These are phyloP conservation scores for Sebastolobus alascanus DNA, from an alignment of 2,797 vertebrate species.

Conservation along the genomic window DNA sequence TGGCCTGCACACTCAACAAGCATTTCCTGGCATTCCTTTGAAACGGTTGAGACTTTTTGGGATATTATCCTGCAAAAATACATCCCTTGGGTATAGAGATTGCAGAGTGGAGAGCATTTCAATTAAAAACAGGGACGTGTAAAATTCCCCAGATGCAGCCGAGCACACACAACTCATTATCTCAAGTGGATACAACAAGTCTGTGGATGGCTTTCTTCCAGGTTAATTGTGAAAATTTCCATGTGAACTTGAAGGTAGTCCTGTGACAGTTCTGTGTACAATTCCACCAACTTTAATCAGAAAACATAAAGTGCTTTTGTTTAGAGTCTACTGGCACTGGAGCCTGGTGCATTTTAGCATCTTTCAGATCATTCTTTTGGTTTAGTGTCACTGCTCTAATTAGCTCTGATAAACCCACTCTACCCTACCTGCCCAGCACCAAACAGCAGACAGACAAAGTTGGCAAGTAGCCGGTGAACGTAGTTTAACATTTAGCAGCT, in stretches of 20 bases:
- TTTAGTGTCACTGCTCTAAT: background rate
- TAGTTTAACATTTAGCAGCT: background rate
- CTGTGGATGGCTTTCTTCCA: conserved; percentile 34
- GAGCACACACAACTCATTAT: conserved; percentile 55
- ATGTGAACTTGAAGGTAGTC: conserved; percentile 17
- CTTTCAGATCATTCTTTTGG: background rate
- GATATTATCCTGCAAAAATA: conserved; percentile 42
- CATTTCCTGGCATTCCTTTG: conserved; percentile 41
- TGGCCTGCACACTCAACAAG: conserved; percentile 21
- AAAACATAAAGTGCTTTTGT: background rate
- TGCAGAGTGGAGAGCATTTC: conserved; percentile 55
- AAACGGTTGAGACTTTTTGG: conserved; percentile 36
- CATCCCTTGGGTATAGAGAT: conserved; percentile 33
- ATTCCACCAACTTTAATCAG: conserved; percentile 20
- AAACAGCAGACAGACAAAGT: background rate
- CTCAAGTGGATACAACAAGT: conserved; percentile 50
- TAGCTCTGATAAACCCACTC: background rate
- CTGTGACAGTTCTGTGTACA: conserved; percentile 14
- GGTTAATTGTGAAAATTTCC: conserved; percentile 41
- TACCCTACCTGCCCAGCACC: background rate
- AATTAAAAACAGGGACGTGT: conserved; percentile 60
- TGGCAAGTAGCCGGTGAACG: background rate
- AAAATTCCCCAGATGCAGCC: conserved; percentile 51
- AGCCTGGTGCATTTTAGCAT: background rate
- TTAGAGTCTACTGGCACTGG: background rate